Evolutionary conservation across 2,113 vertebrate species (phyloP).

Genomic region (Chaetodon auriga): DNA sequence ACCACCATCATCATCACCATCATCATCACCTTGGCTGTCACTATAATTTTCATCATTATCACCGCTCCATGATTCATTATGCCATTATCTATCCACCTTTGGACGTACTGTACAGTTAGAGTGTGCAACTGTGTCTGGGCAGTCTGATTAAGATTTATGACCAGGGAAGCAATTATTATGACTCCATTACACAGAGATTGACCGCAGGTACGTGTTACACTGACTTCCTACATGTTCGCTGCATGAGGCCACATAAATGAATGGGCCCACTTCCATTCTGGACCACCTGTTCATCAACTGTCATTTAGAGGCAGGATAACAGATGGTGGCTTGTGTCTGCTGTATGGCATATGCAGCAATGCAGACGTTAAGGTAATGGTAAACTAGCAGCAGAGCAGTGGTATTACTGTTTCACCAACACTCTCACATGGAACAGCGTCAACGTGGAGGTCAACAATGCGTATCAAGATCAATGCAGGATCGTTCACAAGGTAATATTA

Average conservation of each 20-base stretch:
- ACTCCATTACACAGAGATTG: slow-evolving; percentile 57
- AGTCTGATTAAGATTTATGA: slow-evolving; percentile 64
- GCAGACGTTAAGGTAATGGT: background rate
- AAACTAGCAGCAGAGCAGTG: background rate
- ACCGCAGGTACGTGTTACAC: slow-evolving; percentile 52
- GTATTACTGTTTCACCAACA: background rate
- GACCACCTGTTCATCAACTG: slow-evolving; percentile 41
- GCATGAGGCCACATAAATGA: slow-evolving; percentile 32
- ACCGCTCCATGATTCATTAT: slow-evolving; percentile 45
- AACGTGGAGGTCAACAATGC: background rate
- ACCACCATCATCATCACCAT: slow-evolving; percentile 41
- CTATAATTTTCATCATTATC: slow-evolving; percentile 45
- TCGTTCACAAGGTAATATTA: background rate
- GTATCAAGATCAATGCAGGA: slow-evolving; percentile 3
- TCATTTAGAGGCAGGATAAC: slow-evolving; percentile 47
- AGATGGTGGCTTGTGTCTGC: slow-evolving; percentile 50
- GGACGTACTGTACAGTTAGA: slow-evolving; percentile 7
- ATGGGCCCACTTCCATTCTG: slow-evolving; percentile 41
- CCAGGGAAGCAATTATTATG: slow-evolving; percentile 42
- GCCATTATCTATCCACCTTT: slow-evolving; percentile 40
- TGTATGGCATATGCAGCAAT: background rate
- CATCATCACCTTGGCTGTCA: slow-evolving; percentile 38
- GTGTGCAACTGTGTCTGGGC: slow-evolving; percentile 3
- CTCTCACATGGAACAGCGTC: background rate
- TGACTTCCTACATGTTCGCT: slow-evolving; percentile 55